Evolutionary conservation across 2,113 vertebrate genomes (phyloP), one percentile per base, ranked within the genome.

Genomic region (Gymnobelideus leadbeateri): DNA sequence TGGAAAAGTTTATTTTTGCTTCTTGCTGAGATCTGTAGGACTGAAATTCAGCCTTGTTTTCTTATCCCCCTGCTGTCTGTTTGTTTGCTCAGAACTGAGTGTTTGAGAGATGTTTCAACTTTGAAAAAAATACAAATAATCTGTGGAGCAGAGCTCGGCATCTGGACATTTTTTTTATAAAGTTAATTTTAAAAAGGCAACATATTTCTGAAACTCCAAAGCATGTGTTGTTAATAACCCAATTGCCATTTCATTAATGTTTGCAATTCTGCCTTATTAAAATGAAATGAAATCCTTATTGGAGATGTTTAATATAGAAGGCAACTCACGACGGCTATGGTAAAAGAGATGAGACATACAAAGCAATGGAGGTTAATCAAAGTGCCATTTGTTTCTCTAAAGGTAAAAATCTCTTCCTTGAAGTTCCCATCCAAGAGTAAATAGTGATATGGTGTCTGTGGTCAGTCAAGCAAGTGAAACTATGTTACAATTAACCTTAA

Each of bases 201-300:
- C 91, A 91, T 92, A 94, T 95, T 91, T 92, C 51, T 94, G 57
- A 21, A 91, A 97, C 95, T 97, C 97, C 92, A 96, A 98, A 96
- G 96, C 84, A 43, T 61, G 37, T 97, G 96, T 91, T 96, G 92
- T 94, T 97, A 95, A 96, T 97, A 77, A 61, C 28, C 91, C 46
- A 97, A 91, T 89, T 96, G 94, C 52, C 89, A 97, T 97, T 96
- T 97, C 91, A 95, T 97, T 95, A 96, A 94, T 2, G 31, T 94
- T 97, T 96, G 89, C 89, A 93, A 95, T 95, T 98, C 92, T 95
- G 89, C 91, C 84, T 96, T 94, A 97, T 93, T 95, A 95, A 96
- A 96, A 96, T 94, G 94, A 97, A 97, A 97, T 96, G 93, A 97
- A 97, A 95, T 95, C 94, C 89, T 31, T 51, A 93, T 91, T 97